These are phyloP conservation scores for Cochlearius cochlearius DNA, from an alignment of 2,113 vertebrate species.

Conservation along the genomic window DNA sequence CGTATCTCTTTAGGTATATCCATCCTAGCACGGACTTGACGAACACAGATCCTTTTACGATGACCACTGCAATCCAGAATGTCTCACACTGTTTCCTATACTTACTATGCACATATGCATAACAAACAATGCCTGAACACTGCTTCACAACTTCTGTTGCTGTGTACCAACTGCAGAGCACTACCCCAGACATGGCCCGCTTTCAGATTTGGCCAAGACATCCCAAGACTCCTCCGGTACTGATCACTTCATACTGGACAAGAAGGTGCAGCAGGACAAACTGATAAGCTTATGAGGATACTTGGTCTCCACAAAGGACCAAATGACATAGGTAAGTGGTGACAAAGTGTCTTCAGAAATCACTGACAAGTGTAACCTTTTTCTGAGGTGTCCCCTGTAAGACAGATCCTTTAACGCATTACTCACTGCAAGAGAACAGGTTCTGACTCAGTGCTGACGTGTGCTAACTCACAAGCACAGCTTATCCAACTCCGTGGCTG, in stretches of 20 bases:
- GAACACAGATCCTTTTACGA: neutral
- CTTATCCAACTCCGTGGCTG: neutral
- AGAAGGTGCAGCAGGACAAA: neutral
- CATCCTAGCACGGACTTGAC: neutral
- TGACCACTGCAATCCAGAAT: neutral
- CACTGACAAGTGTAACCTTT: neutral
- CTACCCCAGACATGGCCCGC: neutral
- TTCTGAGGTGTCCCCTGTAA: neutral
- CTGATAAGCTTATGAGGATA: neutral
- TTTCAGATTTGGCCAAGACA: neutral
- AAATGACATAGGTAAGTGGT: neutral
- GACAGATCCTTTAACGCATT: neutral
- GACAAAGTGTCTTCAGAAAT: neutral
- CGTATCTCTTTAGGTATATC: neutral
- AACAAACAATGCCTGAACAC: neutral
- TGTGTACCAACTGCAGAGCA: neutral
- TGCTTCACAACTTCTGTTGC: neutral
- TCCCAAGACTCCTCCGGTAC: neutral
- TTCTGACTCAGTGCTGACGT: neutral
- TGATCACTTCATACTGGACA: neutral
- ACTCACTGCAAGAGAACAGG: neutral
- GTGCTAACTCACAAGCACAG: neutral
- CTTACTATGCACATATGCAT: neutral
- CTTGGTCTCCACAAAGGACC: neutral
- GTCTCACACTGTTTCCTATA: neutral